phyloP scores from a whole-genome alignment of 2,113 vertebrate species.

The Boulengerochromis microlepis region DNA sequence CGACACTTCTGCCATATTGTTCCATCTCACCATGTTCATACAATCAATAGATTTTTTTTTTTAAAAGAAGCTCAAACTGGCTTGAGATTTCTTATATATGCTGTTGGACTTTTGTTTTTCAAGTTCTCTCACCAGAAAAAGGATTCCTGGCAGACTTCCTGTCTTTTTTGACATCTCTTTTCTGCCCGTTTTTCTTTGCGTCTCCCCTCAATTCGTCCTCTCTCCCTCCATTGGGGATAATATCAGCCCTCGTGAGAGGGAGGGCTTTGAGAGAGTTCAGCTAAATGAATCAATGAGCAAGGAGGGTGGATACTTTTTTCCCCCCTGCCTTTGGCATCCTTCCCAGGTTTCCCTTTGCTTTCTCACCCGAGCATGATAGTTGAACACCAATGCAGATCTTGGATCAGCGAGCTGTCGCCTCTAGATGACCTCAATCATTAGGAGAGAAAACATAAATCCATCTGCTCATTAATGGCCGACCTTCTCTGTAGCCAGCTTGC shows the following conservation, averaged over 20 bases:
- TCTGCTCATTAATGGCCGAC: slow-evolving; percentile 39
- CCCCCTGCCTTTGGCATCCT: neutral
- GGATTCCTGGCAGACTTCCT: neutral
- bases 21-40: neutral
- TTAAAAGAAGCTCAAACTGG: neutral
- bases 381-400: slow-evolving; percentile 5
- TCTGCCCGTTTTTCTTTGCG: neutral
- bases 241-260: slow-evolving; percentile 39
- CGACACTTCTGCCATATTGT: slow-evolving; percentile 29
- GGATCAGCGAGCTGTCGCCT: slow-evolving; percentile 22
- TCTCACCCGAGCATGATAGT: neutral
- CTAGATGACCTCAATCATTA: slow-evolving; percentile 34
- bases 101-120: neutral
- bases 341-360: slow-evolving; percentile 40
- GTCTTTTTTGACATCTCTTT: slow-evolving; percentile 20
- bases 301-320: neutral
- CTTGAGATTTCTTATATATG: neutral
- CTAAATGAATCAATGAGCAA: slow-evolving; percentile 41
- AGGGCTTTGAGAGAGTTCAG: slow-evolving; percentile 33
- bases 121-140: neutral
- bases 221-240: slow-evolving; percentile 30
- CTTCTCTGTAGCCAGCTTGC: neutral
- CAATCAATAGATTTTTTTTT: neutral
- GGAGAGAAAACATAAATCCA: slow-evolving; percentile 36
- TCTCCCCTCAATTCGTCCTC: slow-evolving; percentile 13